Evolutionary conservation across 2,113 vertebrate species (phyloP), one percentile per base, ranked within the genome.

Genomic region (Heterotis niloticus): DNA sequence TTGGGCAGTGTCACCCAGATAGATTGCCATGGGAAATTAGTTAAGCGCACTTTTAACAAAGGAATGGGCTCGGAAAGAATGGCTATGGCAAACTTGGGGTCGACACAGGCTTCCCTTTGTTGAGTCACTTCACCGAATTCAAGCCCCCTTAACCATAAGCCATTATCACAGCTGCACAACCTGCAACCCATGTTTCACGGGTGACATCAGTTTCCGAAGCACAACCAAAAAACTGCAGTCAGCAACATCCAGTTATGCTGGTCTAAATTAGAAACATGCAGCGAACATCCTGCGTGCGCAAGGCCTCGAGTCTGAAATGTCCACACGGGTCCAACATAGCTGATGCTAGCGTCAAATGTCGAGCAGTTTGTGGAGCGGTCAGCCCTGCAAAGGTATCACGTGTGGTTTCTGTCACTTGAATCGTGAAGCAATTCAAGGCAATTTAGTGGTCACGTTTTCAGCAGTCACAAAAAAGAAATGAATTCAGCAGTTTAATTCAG

Each of bases 381-480:
- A 7, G 2, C 7, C 34, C 7, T 44, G 34, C 34, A 7, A 44
- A 44, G 2, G 34, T 7, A 44, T 2, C 34, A 7, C 34, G 34
- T 44, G 2, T 44, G 34, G 34, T 62, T 78, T 73, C 83, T 81
- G 69, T 10, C 1, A 26, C 26, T 65, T 44, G 23, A 83, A 66
- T 79, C 54, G 70, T 23, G 78, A 3, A 29, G 20, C n/a, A 23
- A n/a, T 56, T 23, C 10, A 54, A 11, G 34, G 44, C 11, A 20
- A 23, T 18, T 24, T 54, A 17, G 20, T 54, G 20, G 17, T 13
- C 5, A 1, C 23, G 4, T 54, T 20, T 51, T 54, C 4, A 56
- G 5, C n/a, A 24, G 9, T 24, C 26, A 75, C 4, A 4, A 73
- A 73, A 10, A 71, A 71, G 2, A 4, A 29, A 74, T 13, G 20